phyloP scores from a whole-genome alignment of 2,888 invertebrate genomes.

The Tetragonisca angustula region DNA sequence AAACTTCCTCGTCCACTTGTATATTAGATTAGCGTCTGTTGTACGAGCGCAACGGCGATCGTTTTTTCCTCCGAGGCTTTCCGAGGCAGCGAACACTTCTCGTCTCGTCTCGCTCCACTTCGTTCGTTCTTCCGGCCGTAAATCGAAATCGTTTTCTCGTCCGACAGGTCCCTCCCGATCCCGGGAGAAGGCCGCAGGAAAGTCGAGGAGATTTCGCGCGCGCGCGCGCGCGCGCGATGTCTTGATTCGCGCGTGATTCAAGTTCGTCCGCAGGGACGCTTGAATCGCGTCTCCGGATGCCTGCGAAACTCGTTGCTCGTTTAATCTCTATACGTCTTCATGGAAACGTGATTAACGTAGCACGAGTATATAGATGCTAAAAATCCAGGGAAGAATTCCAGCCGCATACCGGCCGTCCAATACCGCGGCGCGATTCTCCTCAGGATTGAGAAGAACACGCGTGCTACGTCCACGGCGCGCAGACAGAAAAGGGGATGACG shows the following conservation, averaged over 20 bases:
- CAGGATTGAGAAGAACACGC: conserved; percentile 55
- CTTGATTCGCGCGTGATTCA: background rate
- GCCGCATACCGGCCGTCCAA: conserved; percentile 49
- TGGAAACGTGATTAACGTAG: conserved; percentile 42
- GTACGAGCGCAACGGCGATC: background rate
- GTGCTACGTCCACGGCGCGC: conserved; percentile 14
- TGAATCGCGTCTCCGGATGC: background rate
- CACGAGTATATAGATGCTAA: conserved; percentile 37
- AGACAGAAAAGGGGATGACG: conserved; percentile 49
- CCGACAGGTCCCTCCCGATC: background rate
- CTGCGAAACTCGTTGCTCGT: conserved; percentile 3
- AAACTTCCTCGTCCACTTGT: conserved; percentile 9
- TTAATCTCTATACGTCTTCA: conserved; percentile 26
- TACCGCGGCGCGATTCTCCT: conserved; percentile 39
- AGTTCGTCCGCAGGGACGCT: background rate
- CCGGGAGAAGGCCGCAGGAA: background rate
- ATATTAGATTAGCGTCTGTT: background rate
- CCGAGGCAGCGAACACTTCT: background rate
- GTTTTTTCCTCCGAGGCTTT: background rate
- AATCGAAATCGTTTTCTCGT: conserved; percentile 13
- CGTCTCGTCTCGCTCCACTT: background rate
- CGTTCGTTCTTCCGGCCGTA: background rate
- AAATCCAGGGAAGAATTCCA: conserved; percentile 46
- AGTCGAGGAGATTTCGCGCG: background rate
- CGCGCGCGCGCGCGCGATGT: conserved; percentile 6